Conservation (phyloP, 1,140 invertebrate genomes). For the Spodoptera frugiperda region DNA sequence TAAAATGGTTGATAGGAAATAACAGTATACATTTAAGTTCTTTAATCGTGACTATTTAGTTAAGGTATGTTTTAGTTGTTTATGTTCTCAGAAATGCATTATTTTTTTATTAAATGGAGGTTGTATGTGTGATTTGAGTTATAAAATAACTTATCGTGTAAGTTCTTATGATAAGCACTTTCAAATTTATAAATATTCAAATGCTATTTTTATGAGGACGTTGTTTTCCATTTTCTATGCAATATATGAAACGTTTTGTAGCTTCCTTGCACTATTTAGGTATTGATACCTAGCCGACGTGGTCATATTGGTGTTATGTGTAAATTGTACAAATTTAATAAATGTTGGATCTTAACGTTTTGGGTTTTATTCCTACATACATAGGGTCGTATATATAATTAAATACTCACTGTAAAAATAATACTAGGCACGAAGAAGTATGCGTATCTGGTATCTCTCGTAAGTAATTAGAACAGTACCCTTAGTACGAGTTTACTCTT, state of each 20-base stretch:
- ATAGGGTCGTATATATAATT: no score
- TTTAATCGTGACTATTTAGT: not conserved
- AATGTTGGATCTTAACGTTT: conserved; percentile 68
- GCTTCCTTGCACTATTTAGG: conserved; percentile 40
- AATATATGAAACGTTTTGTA: conserved; percentile 35
- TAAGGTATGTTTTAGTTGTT: conserved; percentile 6
- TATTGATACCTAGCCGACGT: conserved; percentile 35
- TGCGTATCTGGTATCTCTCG: no score
- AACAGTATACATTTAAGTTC: conserved; percentile 9
- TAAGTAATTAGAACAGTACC: no score
- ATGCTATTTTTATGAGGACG: conserved; percentile 44
- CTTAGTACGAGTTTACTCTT: no score
- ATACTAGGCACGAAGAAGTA: no score
- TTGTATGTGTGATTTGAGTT: conserved; percentile 42
- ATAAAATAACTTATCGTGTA: conserved; percentile 34
- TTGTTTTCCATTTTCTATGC: conserved; percentile 36
- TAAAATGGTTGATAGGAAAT: not conserved
- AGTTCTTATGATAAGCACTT: conserved; percentile 42
- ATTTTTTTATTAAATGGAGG: conserved; percentile 28
- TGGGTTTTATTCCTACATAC: not conserved
- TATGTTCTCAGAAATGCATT: not conserved
- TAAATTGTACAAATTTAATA: conserved; percentile 83
- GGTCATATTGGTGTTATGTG: conserved; percentile 68
- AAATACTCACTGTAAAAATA: no score
- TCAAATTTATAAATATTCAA: conserved; percentile 32